Conservation (phyloP, 2,113 vertebrate genomes). For the Triplophysa siluroides region DNA sequence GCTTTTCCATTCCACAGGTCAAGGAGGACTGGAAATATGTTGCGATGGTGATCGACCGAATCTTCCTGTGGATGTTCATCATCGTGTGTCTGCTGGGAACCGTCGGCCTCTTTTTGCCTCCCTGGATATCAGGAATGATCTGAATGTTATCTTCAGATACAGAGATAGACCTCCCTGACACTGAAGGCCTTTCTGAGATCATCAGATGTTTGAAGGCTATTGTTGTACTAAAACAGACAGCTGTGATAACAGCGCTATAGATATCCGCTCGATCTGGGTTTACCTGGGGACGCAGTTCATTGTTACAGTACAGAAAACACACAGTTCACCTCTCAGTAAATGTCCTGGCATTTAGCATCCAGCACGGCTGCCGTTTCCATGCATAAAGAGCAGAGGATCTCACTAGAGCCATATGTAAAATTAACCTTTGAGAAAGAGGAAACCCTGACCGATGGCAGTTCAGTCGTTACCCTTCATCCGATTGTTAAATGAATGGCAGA, state of each 20-base stretch:
- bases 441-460: conserved; percentile 35
- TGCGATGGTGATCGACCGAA: conserved; percentile 58
- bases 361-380: conserved; percentile 1
- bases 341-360: conserved; percentile 50
- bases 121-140: conserved; percentile 59
- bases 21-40: conserved; percentile 61
- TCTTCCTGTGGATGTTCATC: conserved; percentile 61
- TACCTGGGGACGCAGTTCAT: conserved; percentile 36
- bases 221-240: background rate
- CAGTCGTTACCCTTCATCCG: conserved; percentile 35
- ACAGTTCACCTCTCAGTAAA: conserved; percentile 23
- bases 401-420: conserved; percentile 40
- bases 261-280: conserved; percentile 35
- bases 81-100: conserved; percentile 58
- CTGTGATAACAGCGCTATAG: conserved; percentile 8
- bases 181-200: background rate
- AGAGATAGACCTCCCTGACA: conserved; percentile 11
- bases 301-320: conserved; percentile 23
- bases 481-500: conserved; percentile 25
- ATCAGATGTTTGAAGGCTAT: background rate
- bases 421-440: conserved; percentile 45
- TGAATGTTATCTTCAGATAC: conserved; percentile 26
- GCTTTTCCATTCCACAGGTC: conserved; percentile 52
- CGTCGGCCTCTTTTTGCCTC: conserved; percentile 56
- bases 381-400: conserved; percentile 6